phyloP scores from a whole-genome alignment of 1,140 invertebrate species.

The Aphelenchoides besseyi region DNA sequence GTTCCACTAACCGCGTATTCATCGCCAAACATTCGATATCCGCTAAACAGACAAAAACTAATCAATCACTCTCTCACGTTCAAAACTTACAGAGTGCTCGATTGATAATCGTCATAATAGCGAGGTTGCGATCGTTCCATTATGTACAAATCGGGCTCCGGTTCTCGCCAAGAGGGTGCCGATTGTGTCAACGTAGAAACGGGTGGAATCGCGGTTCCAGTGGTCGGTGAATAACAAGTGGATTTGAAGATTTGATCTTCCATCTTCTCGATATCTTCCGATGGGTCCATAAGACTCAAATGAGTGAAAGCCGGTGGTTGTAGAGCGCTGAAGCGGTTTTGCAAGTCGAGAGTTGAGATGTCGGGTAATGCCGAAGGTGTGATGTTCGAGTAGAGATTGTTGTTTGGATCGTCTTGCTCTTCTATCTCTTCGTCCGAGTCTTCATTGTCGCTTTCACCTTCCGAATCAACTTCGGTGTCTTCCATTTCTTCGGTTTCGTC shows the following conservation, averaged over 20 bases:
- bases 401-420: not conserved
- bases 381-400: conserved; percentile 5
- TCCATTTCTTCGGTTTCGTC: conserved; percentile 16
- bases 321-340: conserved; percentile 3
- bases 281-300: not conserved
- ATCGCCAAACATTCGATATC: not conserved
- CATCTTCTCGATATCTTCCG: conserved; percentile 18
- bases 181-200: conserved; percentile 22
- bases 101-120: conserved; percentile 32
- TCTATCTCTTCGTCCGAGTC: conserved; percentile 27
- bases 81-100: conserved; percentile 21
- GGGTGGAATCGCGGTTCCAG: conserved; percentile 10
- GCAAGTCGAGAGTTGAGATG: conserved; percentile 16
- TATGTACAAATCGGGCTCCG: conserved; percentile 18
- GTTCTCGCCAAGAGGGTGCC: conserved; percentile 13
- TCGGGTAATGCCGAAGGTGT: conserved; percentile 7
- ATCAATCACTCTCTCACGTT: not conserved
- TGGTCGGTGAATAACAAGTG: not conserved
- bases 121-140: conserved; percentile 16
- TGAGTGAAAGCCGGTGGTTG: not conserved
- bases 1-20: not conserved
- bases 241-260: not conserved
- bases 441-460: conserved; percentile 26
- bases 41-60: not conserved
- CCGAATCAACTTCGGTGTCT: not conserved